These are phyloP conservation scores for Gymnogyps californianus DNA, from an alignment of 2,113 vertebrate genomes.

Conservation along the genomic window DNA sequence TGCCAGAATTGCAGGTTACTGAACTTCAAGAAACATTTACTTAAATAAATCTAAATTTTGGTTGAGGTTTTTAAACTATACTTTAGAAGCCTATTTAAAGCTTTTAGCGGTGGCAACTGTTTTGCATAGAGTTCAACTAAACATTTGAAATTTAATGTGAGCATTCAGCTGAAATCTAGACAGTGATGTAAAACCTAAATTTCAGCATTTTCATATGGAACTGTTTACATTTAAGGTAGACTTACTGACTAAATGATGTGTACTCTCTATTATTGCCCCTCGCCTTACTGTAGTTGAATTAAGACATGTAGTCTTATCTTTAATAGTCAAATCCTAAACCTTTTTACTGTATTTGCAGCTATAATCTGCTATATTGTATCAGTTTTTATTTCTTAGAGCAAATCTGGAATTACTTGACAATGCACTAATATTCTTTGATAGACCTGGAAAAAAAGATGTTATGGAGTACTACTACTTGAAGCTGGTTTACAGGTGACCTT, in stretches of 20 bases:
- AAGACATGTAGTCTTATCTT: background rate
- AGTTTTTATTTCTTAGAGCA: background rate
- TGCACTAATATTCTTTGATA: background rate
- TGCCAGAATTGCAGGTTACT: background rate
- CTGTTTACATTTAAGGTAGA: background rate
- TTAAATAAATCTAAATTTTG: background rate
- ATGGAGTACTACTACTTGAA: background rate
- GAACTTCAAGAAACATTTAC: background rate
- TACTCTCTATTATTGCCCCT: background rate
- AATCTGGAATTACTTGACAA: background rate
- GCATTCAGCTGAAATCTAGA: background rate
- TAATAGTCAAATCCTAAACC: background rate
- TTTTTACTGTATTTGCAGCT: background rate
- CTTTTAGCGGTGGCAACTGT: background rate
- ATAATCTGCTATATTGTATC: background rate
- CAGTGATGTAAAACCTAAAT: background rate
- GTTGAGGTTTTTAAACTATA: background rate
- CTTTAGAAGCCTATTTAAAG: background rate
- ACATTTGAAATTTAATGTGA: background rate
- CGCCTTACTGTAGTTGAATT: background rate
- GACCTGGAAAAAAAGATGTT: background rate
- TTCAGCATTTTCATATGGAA: background rate
- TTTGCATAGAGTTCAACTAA: background rate
- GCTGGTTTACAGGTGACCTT: background rate
- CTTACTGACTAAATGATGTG: background rate